Conservation (phyloP, 2,113 vertebrate species). For the Boulengeromyrus knoepffleri region DNA sequence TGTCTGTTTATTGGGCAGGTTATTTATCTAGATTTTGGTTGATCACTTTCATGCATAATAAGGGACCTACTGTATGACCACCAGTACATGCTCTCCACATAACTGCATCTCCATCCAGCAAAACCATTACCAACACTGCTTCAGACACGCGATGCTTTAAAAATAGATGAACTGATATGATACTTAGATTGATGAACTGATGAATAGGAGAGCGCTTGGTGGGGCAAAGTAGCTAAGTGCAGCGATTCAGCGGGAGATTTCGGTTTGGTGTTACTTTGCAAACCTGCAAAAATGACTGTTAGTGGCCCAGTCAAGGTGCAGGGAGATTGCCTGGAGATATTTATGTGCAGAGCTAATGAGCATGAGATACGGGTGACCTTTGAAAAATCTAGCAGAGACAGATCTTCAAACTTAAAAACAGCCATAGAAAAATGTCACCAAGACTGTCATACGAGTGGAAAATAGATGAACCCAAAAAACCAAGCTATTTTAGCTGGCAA, state of each 20-base stretch:
- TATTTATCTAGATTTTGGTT: not conserved
- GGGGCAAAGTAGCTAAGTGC: not conserved
- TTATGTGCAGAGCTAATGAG: not conserved
- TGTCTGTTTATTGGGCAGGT: not conserved
- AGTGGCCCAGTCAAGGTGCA: not conserved
- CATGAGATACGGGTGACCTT: slow-evolving; percentile 1
- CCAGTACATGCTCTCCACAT: not conserved
- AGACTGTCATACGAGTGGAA: not conserved
- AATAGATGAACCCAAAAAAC: not conserved
- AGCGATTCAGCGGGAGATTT: not conserved
- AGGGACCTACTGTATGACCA: not conserved
- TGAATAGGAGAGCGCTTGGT: not conserved
- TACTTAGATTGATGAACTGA: not conserved
- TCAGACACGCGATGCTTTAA: not conserved
- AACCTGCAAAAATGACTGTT: not conserved
- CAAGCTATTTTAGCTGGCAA: not conserved
- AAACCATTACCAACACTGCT: not conserved
- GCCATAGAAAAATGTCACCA: not conserved
- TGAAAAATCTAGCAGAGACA: not conserved
- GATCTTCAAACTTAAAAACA: not conserved
- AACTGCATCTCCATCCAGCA: not conserved
- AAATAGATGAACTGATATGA: not conserved
- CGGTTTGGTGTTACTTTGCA: not conserved
- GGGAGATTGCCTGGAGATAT: not conserved
- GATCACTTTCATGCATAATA: not conserved